These are phyloP conservation scores for Cygnus buccinator DNA, from an alignment of 2,113 vertebrate species.

Conservation along the genomic window DNA sequence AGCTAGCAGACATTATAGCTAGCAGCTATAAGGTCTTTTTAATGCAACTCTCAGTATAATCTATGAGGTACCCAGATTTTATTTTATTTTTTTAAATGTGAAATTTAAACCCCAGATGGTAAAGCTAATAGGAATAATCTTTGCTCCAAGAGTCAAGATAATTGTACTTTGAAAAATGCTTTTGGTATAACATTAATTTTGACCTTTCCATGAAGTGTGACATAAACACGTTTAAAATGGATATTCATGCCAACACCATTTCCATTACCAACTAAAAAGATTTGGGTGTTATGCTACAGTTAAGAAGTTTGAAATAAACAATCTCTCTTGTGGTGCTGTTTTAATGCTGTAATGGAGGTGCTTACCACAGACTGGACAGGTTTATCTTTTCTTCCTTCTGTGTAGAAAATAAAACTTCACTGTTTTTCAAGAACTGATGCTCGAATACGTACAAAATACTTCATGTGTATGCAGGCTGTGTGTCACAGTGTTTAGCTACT, in stretches of 20 bases:
- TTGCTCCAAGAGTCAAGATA: slow-evolving; percentile 37
- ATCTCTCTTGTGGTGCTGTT: not conserved
- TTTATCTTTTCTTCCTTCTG: not conserved
- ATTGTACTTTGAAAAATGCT: slow-evolving; percentile 45
- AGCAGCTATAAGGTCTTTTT: not conserved
- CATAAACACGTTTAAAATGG: slow-evolving; percentile 33
- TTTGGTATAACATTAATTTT: slow-evolving; percentile 45
- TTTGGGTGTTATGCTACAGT: not conserved
- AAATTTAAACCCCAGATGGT: not conserved
- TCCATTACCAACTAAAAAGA: slow-evolving; percentile 20
- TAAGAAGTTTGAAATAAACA: slow-evolving; percentile 37
- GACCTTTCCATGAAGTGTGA: slow-evolving; percentile 25
- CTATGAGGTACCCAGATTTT: not conserved
- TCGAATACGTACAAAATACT: not conserved
- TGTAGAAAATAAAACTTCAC: not conserved
- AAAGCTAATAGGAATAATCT: slow-evolving; percentile 17
- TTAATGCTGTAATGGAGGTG: not conserved
- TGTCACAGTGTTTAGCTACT: not conserved
- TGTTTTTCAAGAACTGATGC: not conserved
- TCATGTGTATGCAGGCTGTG: not conserved
- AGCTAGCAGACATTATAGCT: not conserved
- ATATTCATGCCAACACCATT: slow-evolving; percentile 12
- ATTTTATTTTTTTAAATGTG: not conserved
- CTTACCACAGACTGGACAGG: not conserved
- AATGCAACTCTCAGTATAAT: not conserved